These are phyloP conservation scores for Asteroscopus sphinx DNA, from an alignment of 2,888 invertebrate species.

Conservation along the genomic window DNA sequence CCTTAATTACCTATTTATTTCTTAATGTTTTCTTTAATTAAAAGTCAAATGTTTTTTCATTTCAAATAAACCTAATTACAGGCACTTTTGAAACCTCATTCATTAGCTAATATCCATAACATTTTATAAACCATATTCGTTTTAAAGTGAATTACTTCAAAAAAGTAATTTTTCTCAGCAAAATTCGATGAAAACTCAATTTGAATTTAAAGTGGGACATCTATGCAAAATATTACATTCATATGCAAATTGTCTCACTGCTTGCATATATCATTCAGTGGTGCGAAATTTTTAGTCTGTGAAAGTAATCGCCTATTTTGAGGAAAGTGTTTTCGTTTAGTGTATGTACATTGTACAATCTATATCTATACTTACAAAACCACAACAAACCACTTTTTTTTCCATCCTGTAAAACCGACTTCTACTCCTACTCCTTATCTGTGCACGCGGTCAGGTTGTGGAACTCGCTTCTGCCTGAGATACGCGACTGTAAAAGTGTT, in stretches of 20 bases:
- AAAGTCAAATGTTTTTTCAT: too few relatives aligned
- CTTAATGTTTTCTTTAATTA: too few relatives aligned
- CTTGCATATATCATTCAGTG: constrained; percentile 43
- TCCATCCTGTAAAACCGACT: too few relatives aligned
- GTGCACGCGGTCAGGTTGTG: too few relatives aligned
- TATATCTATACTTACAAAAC: too few relatives aligned
- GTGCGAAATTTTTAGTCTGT: constrained; percentile 37
- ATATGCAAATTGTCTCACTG: constrained; percentile 48
- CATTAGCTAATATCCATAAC: neutral
- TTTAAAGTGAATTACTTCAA: constrained; percentile 7
- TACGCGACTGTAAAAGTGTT: too few relatives aligned
- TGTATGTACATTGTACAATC: too few relatives aligned
- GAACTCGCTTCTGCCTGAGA: too few relatives aligned
- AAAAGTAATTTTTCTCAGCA: constrained; percentile 15
- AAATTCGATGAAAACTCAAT: constrained; percentile 45
- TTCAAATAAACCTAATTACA: too few relatives aligned
- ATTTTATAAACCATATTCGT: neutral
- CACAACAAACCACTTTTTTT: too few relatives aligned
- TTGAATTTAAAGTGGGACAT: constrained; percentile 51
- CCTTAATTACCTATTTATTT: constrained; percentile 7
- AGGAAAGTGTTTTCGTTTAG: constrained; percentile 12
- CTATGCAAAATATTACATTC: constrained; percentile 55
- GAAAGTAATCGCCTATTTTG: constrained; percentile 28
- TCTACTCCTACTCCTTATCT: too few relatives aligned
- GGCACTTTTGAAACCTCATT: too few relatives aligned